Conservation (phyloP, 2,797 vertebrate genomes). For the Cossypha niveicapilla region DNA sequence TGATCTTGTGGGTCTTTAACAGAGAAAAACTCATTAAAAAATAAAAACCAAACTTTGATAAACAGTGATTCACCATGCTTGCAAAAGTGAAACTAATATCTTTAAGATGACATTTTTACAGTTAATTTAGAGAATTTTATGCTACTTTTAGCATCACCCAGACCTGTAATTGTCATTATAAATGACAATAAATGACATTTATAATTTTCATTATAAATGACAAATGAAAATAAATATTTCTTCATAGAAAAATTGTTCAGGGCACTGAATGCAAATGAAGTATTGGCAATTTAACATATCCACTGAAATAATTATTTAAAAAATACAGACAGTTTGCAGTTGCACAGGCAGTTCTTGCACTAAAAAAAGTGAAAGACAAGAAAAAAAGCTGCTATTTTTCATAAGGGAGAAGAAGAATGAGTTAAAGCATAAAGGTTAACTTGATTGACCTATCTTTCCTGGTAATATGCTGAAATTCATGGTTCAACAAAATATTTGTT, state of each 20-base stretch:
- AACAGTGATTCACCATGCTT: neutral
- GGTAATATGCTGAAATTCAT: neutral
- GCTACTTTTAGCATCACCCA: neutral
- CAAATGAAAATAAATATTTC: neutral
- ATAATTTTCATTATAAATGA: neutral
- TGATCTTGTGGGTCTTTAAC: neutral
- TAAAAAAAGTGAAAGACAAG: neutral
- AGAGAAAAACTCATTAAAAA: neutral
- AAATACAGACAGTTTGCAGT: neutral
- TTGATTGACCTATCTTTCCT: neutral
- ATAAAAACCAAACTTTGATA: neutral
- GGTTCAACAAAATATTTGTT: neutral
- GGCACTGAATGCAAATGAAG: neutral
- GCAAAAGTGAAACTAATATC: neutral
- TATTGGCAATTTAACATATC: neutral
- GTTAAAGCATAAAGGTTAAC: neutral
- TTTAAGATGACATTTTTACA: neutral
- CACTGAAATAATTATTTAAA: neutral
- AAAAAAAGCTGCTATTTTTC: neutral
- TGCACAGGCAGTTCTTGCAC: neutral
- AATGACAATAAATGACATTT: no score
- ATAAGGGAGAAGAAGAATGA: neutral
- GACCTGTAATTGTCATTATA: neutral
- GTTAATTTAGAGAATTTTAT: neutral
- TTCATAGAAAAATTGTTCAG: neutral